Evolutionary conservation across 2,113 vertebrate genomes (phyloP), one percentile per base, ranked within the genome.

Genomic region (Orcinus orca): DNA sequence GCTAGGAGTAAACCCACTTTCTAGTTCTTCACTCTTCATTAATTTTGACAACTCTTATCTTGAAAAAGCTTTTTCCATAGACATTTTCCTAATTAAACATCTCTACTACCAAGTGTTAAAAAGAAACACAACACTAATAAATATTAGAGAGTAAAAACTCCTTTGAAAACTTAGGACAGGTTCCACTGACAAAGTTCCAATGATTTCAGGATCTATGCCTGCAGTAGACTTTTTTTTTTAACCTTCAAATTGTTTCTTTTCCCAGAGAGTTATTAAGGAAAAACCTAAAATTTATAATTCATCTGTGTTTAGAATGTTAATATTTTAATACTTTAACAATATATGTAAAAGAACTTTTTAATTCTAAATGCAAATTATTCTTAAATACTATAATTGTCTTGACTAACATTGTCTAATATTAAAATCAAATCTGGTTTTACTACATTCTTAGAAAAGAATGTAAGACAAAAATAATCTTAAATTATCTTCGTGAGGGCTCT

Each of bases 401-500:
- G 36, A 63, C 33, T 90, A 90, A 93, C 71, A 88, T 93, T 25
- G 79, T 31, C n/a, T 84, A 91, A 76, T 60, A 25, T 58, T 86
- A 33, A 82, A 89, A 95, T 79, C 47, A 85, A 89, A 95, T 74
- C 47, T 80, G 44, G 62, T 87, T 92, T 90, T 83, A 53, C 50
- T 65, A 14, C 26, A 74, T 93, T 93, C 36, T 85, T 88, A 36
- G n/a, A 88, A 90, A 96, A 90, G 41, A 41, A 9, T 26, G 68
- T 68, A 84, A 87, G 29, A 62, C 4, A 41, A 4, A 29, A 8
- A 18, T 84, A 85, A 88, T 67, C 38, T 82, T 63, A 88, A 77
- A 55, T 93, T 41, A 53, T 88, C 23, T 26, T 95, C 17, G 0
- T 73, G 63, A 47, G 60, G 81, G 71, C 20, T 53, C 58, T 82